Conservation (phyloP, 2,888 invertebrate species). For the Netelia melanura region DNA sequence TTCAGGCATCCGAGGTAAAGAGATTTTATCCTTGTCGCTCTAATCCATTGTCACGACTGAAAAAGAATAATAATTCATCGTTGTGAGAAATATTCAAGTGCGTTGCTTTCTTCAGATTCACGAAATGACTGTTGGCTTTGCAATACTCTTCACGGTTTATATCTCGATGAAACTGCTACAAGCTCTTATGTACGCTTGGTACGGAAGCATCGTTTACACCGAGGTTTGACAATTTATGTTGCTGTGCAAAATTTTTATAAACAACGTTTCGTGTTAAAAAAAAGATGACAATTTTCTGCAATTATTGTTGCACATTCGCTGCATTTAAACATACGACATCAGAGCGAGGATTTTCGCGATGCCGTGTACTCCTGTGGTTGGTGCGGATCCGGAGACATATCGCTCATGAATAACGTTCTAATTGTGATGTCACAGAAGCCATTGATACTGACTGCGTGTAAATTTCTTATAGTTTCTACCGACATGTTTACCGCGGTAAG, state of each 20-base stretch:
- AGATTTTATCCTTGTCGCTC: not conserved
- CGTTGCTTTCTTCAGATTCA: constrained; percentile 38
- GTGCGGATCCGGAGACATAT: constrained; percentile 65
- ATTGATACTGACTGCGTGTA: constrained; percentile 70
- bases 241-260: not conserved
- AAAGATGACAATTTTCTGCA: not conserved
- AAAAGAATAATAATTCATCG: not conserved
- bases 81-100: not conserved
- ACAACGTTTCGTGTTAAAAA: not conserved
- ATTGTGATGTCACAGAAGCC: constrained; percentile 73
- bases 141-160: constrained; percentile 55
- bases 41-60: not conserved
- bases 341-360: constrained; percentile 73
- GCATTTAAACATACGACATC: not conserved
- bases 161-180: constrained; percentile 64
- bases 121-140: constrained; percentile 53
- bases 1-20: constrained; percentile 66
- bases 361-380: constrained; percentile 73
- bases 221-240: constrained; percentile 52
- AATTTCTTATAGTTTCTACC: constrained; percentile 70
- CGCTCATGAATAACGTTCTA: constrained; percentile 67
- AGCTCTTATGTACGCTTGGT: constrained; percentile 69
- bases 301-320: not conserved
- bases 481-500: constrained; percentile 74
- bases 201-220: constrained; percentile 59